phyloP scores from a whole-genome alignment of 2,797 vertebrate species.

The Takifugu ocellatus region DNA sequence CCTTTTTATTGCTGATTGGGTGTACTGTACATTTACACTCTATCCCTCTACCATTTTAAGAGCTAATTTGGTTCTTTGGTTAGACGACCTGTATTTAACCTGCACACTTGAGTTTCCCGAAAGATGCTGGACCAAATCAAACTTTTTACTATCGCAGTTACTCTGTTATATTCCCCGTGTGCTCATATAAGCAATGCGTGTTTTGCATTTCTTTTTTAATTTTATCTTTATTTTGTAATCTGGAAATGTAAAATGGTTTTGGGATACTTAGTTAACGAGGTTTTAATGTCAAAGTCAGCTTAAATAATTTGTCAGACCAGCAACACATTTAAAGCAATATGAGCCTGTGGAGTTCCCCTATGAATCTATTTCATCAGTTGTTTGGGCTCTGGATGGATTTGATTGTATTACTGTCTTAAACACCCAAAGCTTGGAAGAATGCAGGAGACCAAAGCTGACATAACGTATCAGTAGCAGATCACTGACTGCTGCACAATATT shows the following conservation, averaged over 20 bases:
- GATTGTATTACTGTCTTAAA: constrained; percentile 2
- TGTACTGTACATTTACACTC: constrained; percentile 33
- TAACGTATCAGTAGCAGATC: constrained; percentile 34
- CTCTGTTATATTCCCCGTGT: background rate
- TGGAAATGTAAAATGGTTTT: no score
- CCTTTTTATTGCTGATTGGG: constrained; percentile 62
- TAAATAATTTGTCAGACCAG: no score
- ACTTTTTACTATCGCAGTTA: background rate
- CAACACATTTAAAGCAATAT: background rate
- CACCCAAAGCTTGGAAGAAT: constrained; percentile 10
- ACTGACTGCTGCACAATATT: constrained; percentile 38
- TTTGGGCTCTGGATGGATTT: background rate
- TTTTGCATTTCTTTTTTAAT: no score
- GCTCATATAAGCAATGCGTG: no score
- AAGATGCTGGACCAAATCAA: constrained; percentile 7
- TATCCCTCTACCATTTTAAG: constrained; percentile 57
- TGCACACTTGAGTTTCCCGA: constrained; percentile 49
- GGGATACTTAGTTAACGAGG: no score
- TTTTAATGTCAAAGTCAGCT: no score
- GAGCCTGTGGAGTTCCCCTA: constrained; percentile 17
- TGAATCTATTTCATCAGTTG: constrained; percentile 13
- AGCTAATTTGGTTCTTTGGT: constrained; percentile 36
- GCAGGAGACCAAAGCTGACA: constrained; percentile 34
- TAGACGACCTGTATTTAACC: constrained; percentile 69
- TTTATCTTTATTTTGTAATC: no score